Conservation (phyloP, 1,140 invertebrate genomes). For the Eumaeus atala region DNA sequence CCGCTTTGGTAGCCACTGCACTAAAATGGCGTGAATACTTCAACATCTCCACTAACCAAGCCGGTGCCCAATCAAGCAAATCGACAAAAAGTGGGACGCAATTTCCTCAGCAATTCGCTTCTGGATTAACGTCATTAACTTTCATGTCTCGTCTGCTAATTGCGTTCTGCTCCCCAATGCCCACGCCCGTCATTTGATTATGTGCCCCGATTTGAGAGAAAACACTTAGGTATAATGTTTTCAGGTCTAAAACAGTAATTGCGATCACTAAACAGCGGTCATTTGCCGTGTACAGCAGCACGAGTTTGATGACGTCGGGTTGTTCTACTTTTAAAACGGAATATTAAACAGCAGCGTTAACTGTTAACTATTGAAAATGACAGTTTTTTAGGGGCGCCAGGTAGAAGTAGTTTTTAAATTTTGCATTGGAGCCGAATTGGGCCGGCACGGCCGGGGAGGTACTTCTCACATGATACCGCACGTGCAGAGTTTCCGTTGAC, state of each 20-base stretch:
- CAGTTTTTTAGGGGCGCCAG: too few relatives aligned
- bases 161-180: slow-evolving; percentile 50
- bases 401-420: too few relatives aligned
- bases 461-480: too few relatives aligned
- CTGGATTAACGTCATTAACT: slow-evolving; percentile 63
- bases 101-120: slow-evolving; percentile 63
- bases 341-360: too few relatives aligned
- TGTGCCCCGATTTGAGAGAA: slow-evolving; percentile 33
- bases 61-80: slow-evolving; percentile 56
- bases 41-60: slow-evolving; percentile 31
- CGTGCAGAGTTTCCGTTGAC: too few relatives aligned
- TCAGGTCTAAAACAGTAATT: slow-evolving; percentile 4
- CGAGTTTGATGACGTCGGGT: too few relatives aligned
- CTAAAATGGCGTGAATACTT: slow-evolving; percentile 1
- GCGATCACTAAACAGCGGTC: neutral
- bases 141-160: slow-evolving; percentile 61
- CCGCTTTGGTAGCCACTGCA: too few relatives aligned
- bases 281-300: neutral
- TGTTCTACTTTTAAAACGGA: too few relatives aligned
- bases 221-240: slow-evolving; percentile 27
- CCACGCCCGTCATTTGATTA: slow-evolving; percentile 46
- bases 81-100: slow-evolving; percentile 49
- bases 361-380: too few relatives aligned
- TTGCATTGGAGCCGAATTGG: too few relatives aligned
- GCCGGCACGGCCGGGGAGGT: too few relatives aligned